Evolutionary conservation across 2,888 invertebrate genomes (phyloP).

Genomic region (Fragum sueziense): DNA sequence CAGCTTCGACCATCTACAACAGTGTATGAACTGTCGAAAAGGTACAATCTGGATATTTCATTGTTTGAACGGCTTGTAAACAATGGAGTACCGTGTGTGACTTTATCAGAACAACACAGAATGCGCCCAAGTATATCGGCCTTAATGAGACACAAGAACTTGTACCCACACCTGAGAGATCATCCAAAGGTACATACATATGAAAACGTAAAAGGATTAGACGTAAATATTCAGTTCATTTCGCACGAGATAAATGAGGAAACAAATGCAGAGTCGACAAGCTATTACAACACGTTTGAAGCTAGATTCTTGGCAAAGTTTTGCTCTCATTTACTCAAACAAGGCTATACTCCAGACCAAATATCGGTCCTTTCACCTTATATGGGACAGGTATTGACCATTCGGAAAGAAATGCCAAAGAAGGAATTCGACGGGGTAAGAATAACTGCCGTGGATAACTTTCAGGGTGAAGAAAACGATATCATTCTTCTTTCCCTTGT

Average conservation of each 20-base stretch:
- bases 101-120: constrained; percentile 85
- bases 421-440: constrained; percentile 70
- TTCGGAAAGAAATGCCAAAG: constrained; percentile 68
- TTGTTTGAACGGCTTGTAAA: constrained; percentile 91
- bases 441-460: constrained; percentile 78
- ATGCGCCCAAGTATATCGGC: constrained; percentile 80
- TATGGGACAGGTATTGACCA: constrained; percentile 72
- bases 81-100: constrained; percentile 86
- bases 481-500: constrained; percentile 81
- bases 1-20: constrained; percentile 90
- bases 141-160: constrained; percentile 71
- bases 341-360: constrained; percentile 71
- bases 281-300: constrained; percentile 60
- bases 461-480: constrained; percentile 82
- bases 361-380: constrained; percentile 79
- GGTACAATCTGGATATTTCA: constrained; percentile 89
- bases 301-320: constrained; percentile 71
- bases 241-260: constrained; percentile 70
- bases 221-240: constrained; percentile 74
- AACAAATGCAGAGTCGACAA: constrained; percentile 47
- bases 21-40: constrained; percentile 87
- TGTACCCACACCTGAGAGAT: constrained; percentile 64
- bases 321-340: constrained; percentile 72
- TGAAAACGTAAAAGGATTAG: constrained; percentile 69
- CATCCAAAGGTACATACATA: constrained; percentile 67